Evolutionary conservation across 2,888 invertebrate genomes (phyloP), one percentile per base, ranked within the genome.

Genomic region (Cosmia trapezina): DNA sequence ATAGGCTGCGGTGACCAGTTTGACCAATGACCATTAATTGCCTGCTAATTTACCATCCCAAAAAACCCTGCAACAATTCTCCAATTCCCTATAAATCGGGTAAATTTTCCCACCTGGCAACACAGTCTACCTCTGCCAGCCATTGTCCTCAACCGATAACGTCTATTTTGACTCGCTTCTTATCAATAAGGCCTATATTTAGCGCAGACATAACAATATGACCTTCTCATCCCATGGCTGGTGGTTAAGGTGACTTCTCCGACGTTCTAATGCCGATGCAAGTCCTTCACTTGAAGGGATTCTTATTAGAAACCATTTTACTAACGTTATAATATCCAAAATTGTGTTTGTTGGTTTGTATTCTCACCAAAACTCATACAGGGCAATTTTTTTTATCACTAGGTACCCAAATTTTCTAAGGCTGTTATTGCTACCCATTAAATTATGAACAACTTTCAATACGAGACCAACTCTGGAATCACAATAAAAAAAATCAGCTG

Each of bases 111-210:
- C 12, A 43, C 17, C 53, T 67, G 22, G 54, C 67, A 67, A 78
- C 80, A 53, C 74, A 41, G 41, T 60, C 53, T 45, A 53, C 59
- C 45, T 45, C 12, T n/a, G 12, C 33, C 33, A 17, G 41, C 5
- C 2, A n/a, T 78, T 78, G 63, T 67, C 80, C 80, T 80, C n/a
- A 28, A 75, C 6, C n/a, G 61, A 68, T 80, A 78, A n/a, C n/a
- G 49, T 19, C 33, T 78, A 60, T 80, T 78, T 67, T 54, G 59
- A 19, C 47, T 51, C 17, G 47, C 4, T 2, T n/a, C 47, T 69
- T 76, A 78, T 61, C 64, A 81, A 4, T 11, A 11, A 19, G 7
- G 12, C 11, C 33, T 81, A 78, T 76, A 53, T 61, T 56, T 81
- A 76, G 33, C 45, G 33, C 41, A n/a, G 81, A 78, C 81, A 76